Evolutionary conservation across 2,113 vertebrate genomes (phyloP), one percentile per base, ranked within the genome.

Genomic region (Tachysurus vachellii): DNA sequence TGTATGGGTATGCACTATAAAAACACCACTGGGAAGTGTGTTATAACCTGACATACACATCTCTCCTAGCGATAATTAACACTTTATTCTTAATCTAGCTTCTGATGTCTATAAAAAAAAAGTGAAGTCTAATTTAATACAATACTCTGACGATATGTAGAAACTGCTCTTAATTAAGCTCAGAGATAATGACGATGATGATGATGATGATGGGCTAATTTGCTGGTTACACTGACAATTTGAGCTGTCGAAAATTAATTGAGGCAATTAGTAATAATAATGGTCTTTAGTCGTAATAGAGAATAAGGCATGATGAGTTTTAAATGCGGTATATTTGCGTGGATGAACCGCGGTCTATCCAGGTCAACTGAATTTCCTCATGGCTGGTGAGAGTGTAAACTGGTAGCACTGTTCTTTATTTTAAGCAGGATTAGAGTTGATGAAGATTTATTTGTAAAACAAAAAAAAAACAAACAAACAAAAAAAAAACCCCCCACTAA

Each of bases 401-500:
- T 88, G 90, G 88, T 91, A 80, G 82, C 89, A 87, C 91, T 87
- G 89, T 89, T 91, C 89, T 17, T 82, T 28, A 17, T 17, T 28
- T 54, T 62, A 83, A 92, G 61, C 85, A 89, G 79, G 77, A 44
- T 50, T 50, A 50, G 76, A 91, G 89, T 91, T 36, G 91, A 95
- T 92, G 83, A 89, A 90, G 54, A 92, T 94, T 92, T 88, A 91
- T 94, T 92, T 92, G 91, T 81, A 36, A 57, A 50, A 50, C 1
- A 50, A 50, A 50, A 50, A 50, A 50, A 50, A 50, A 50, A 50
- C 1, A 36, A 36, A 36, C 36, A 57, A 50, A 50, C 1, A 50
- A 50, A 50, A 50, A 50, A 50, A 50, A 50, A 50, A 50, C 1
- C n/a, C n/a, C 36, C 36, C 36, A 36, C 36, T 36, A 36, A 36